Percentiles rank a stretch among this genome's conserved stretches.
Evolutionary conservation across 2,113 vertebrate species (phyloP).

Genomic region (Poeciliopsis turrubarensis): DNA sequence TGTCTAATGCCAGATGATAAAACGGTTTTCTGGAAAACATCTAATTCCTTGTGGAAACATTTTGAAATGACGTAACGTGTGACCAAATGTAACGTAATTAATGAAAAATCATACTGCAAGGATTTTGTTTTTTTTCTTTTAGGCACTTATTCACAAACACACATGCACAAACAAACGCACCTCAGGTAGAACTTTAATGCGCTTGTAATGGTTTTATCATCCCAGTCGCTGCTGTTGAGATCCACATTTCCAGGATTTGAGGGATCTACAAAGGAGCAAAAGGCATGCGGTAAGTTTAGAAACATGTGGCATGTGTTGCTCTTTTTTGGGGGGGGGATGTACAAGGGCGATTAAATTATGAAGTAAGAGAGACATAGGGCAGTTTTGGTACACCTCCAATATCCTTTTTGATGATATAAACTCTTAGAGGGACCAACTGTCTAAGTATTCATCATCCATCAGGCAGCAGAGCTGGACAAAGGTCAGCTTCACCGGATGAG

Average conservation of each 20-base stretch:
- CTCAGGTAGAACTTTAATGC: constrained; percentile 98
- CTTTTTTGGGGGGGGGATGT: neutral
- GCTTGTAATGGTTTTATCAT: constrained; percentile 96
- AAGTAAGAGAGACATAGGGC: neutral
- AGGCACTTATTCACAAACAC: no score
- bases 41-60: neutral
- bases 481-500: neutral
- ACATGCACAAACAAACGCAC: constrained; percentile 65
- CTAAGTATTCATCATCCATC: neutral
- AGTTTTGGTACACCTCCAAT: neutral
- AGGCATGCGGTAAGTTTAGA: neutral
- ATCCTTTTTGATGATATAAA: neutral
- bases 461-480: neutral
- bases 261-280: constrained; percentile 77
- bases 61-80: neutral
- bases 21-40: neutral
- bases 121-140: neutral
- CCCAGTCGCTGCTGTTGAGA: constrained; percentile 87
- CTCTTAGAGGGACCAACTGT: neutral
- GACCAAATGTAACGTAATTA: neutral
- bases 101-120: neutral
- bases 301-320: neutral
- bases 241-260: constrained; percentile 91
- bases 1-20: no score
- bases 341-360: neutral